Percentiles rank a stretch among this genome's conserved stretches.
Conservation (phyloP, 2,888 invertebrate species). For the Marasmarcha lunaedactyla region DNA sequence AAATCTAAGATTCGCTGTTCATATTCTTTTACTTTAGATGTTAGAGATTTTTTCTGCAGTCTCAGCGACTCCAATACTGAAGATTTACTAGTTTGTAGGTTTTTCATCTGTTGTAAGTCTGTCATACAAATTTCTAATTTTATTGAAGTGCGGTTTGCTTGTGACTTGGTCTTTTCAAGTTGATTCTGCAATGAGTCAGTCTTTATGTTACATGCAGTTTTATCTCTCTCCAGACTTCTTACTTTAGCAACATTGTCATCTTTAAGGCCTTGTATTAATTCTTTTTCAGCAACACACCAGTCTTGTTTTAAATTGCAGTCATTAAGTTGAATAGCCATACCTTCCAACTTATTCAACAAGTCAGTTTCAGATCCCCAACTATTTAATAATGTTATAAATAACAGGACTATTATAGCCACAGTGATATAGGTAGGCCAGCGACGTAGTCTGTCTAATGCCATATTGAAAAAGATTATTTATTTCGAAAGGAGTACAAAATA, state of each 20-base stretch:
- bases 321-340: slow-evolving; percentile 45
- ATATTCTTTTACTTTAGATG: slow-evolving; percentile 41
- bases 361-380: slow-evolving; percentile 57
- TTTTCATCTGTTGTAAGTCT: slow-evolving; percentile 55
- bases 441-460: slow-evolving; percentile 66
- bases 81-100: slow-evolving; percentile 54
- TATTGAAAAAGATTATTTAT: slow-evolving; percentile 28
- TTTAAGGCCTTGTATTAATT: slow-evolving; percentile 47
- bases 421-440: slow-evolving; percentile 62
- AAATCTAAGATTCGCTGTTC: slow-evolving; percentile 50
- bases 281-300: slow-evolving; percentile 50
- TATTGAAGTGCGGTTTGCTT: slow-evolving; percentile 43
- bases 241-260: slow-evolving; percentile 44
- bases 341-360: slow-evolving; percentile 41
- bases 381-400: slow-evolving; percentile 58
- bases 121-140: slow-evolving; percentile 55
- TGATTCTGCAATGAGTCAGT: no score
- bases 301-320: slow-evolving; percentile 54
- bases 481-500: no score
- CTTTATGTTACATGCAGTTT: slow-evolving; percentile 30
- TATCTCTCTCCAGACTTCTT: slow-evolving; percentile 32
- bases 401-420: slow-evolving; percentile 50
- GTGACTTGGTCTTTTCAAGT: slow-evolving; percentile 40
- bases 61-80: slow-evolving; percentile 54
- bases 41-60: slow-evolving; percentile 52